These are phyloP conservation scores for Exocentrus adspersus DNA, from an alignment of 2,888 invertebrate species.

Conservation along the genomic window DNA sequence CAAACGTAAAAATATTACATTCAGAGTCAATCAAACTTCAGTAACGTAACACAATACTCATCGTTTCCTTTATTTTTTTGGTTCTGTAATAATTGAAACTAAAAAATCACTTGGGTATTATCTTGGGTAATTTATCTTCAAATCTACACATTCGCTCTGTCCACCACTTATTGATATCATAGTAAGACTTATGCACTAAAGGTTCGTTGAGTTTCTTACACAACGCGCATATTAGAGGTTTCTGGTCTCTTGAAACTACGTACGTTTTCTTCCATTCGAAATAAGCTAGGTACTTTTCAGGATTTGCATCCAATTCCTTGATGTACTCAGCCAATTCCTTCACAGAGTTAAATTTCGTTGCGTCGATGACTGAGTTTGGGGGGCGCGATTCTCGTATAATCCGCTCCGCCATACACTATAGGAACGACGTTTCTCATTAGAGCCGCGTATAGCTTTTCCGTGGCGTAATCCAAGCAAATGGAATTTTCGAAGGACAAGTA, in stretches of 20 bases:
- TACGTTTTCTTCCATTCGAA: constrained; percentile 67
- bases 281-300: constrained; percentile 67
- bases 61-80: too few relatives aligned
- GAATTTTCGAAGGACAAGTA: constrained; percentile 79
- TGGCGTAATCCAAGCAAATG: constrained; percentile 72
- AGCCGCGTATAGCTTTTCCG: constrained; percentile 70
- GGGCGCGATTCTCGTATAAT: constrained; percentile 68
- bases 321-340: constrained; percentile 66
- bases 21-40: too few relatives aligned
- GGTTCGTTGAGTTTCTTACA: constrained; percentile 51
- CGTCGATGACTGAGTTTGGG: constrained; percentile 68
- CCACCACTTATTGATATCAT: constrained; percentile 48
- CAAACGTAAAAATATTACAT: too few relatives aligned
- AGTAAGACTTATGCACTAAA: constrained; percentile 41
- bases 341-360: constrained; percentile 66
- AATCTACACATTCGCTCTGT: constrained; percentile 28
- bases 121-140: constrained; percentile 7
- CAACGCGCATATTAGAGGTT: constrained; percentile 46
- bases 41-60: too few relatives aligned
- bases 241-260: constrained; percentile 34
- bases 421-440: constrained; percentile 71
- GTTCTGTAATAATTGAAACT: too few relatives aligned
- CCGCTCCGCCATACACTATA: constrained; percentile 73
- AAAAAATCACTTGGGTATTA: not conserved
- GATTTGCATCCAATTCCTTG: constrained; percentile 64